Conservation (phyloP, 1,140 invertebrate genomes). For the Drosophila serrata region DNA sequence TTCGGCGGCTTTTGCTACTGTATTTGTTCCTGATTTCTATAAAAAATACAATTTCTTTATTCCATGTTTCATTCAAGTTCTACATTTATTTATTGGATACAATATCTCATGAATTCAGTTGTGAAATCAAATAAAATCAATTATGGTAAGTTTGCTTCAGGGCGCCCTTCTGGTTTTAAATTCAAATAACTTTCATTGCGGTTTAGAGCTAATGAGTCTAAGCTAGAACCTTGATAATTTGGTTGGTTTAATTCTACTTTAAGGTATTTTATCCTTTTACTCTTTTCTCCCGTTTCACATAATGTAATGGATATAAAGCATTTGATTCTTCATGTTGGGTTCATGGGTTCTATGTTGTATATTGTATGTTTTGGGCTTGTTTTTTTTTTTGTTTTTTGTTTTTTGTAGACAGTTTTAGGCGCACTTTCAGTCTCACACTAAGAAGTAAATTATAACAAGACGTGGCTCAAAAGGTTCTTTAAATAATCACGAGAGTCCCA, state of each 20-base stretch:
- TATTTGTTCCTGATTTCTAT: conserved; percentile 48
- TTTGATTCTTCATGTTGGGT: conserved; percentile 57
- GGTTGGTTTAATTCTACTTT: conserved; percentile 74
- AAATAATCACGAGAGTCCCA: conserved; percentile 21
- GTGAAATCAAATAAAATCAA: conserved; percentile 34
- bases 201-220: conserved; percentile 61
- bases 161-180: conserved; percentile 40
- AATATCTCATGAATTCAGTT: conserved; percentile 41
- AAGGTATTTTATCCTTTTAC: conserved; percentile 61
- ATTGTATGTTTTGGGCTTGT: conserved; percentile 40
- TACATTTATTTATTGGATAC: conserved; percentile 59
- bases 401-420: conserved; percentile 45
- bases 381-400: conserved; percentile 17
- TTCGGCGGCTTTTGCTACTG: conserved; percentile 29
- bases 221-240: conserved; percentile 73
- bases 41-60: conserved; percentile 67
- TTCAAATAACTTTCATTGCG: conserved; percentile 57
- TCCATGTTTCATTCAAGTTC: conserved; percentile 58
- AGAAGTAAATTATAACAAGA: conserved; percentile 45
- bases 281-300: conserved; percentile 35
- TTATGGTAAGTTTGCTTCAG: conserved; percentile 43
- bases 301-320: conserved; percentile 69
- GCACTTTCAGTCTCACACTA: conserved; percentile 78
- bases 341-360: conserved; percentile 31
- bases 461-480: conserved; percentile 15